Evolutionary conservation across 2,797 vertebrate genomes (phyloP).

Genomic region (Lepidocolaptes lacrymiger): DNA sequence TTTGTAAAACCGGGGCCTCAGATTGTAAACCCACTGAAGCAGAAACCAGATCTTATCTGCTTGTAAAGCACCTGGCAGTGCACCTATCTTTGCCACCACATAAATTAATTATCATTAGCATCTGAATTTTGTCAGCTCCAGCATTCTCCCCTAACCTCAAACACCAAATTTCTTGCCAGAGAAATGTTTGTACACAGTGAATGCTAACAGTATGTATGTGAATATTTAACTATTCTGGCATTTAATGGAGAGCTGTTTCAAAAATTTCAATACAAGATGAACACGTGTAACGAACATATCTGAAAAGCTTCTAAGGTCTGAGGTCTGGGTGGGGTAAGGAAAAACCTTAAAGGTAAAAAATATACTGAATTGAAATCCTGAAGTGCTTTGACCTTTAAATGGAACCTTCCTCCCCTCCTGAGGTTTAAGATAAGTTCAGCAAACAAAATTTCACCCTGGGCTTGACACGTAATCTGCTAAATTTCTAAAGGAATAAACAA

Average conservation of each 20-base stretch:
- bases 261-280: neutral
- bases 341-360: constrained; percentile 39
- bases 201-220: accelerated
- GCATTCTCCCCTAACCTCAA: constrained; percentile 6
- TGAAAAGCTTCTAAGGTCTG: neutral
- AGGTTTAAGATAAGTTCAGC: constrained; percentile 61
- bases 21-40: constrained; percentile 48
- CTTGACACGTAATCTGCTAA: constrained; percentile 40
- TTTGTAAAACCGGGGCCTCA: constrained; percentile 30
- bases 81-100: constrained; percentile 64
- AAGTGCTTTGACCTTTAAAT: constrained; percentile 66
- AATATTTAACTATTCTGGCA: neutral
- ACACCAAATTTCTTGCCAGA: neutral
- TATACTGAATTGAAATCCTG: constrained; percentile 6
- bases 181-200: neutral
- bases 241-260: neutral
- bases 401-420: constrained; percentile 23
- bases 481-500: constrained; percentile 51
- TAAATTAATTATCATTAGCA: constrained; percentile 68
- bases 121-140: constrained; percentile 61
- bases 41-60: constrained; percentile 69
- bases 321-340: neutral
- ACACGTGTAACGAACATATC: neutral
- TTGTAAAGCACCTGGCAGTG: constrained; percentile 51
- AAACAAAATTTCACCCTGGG: constrained; percentile 66